Evolutionary conservation across 2,113 vertebrate genomes (phyloP), one percentile per base, ranked within the genome.

Genomic region (Hipposideros armiger): DNA sequence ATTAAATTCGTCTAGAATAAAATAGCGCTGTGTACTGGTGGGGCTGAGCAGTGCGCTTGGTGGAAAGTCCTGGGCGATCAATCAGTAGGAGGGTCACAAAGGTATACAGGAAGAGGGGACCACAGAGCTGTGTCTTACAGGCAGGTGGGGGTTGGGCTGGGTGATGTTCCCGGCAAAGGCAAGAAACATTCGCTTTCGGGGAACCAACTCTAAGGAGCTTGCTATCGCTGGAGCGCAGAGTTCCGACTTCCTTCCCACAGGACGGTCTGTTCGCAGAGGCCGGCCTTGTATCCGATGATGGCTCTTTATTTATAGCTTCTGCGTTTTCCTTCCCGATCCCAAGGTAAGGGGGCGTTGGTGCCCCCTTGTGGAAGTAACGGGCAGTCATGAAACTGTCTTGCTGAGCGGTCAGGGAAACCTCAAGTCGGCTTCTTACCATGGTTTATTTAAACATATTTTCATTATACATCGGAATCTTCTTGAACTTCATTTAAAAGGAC

Each of bases 281-380:
- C 4, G 7, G 30, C 45, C 62, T 91, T 58, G 7, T 24, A 0
- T 1, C 36, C 8, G 93, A 62, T 5, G 4, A 4, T 47, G 84
- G 26, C 87, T 77, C 1, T 86, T 67, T 36, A 3, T 86, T 72
- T 36, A 45, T 40, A 74, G 50, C 17, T 58, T 11, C 64, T 2
- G 5, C 3, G 1, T 32, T 60, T 54, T 26, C 56, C 54, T 80
- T 54, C 36, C 16, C 1, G 10, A 42, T 22, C 50, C 30, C 32
- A 24, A 30, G 7, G 11, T 32, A n/a, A 32, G 91, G 82, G 36
- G 56, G 54, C 11, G 0, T 32, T 47, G 84, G 56, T 76, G 83
- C 93, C 97, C 96, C 76, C 93, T 94, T 76, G 87, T 96, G 96
- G 83, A 64, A 56, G 19, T 11, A 76, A 19, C 0, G 58, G 90